These are phyloP conservation scores for Aplysina aerophoba DNA, from an alignment of 37 sponge, comb jelly and placozoan genomes.

Conservation along the genomic window DNA sequence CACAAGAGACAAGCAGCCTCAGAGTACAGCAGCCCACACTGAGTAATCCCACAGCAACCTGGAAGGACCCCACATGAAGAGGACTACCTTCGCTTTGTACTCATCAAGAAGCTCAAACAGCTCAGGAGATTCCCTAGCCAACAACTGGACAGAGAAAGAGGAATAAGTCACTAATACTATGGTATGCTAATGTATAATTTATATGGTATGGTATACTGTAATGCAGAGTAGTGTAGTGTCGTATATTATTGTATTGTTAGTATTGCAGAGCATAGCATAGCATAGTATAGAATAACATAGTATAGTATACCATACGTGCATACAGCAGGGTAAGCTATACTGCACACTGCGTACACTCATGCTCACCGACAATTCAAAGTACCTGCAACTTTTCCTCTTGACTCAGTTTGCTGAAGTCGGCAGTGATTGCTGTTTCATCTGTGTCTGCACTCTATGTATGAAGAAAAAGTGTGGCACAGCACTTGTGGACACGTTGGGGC, in stretches of 20 bases:
- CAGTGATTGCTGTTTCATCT: background rate
- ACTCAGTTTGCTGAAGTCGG: slow-evolving; percentile 49
- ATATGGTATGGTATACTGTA: too few species aligned
- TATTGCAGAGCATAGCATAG: too few species aligned
- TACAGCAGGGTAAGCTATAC: too few species aligned
- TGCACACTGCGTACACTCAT: background rate
- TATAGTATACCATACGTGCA: too few species aligned
- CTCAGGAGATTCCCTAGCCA: slow-evolving; percentile 67
- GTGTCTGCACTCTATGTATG: background rate
- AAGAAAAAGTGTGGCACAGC: background rate
- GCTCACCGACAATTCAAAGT: background rate
- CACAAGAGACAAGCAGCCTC: background rate
- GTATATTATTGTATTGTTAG: too few species aligned
- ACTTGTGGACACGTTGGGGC: too few species aligned
- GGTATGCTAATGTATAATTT: too few species aligned
- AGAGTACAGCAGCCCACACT: background rate
- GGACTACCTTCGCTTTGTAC: slow-evolving; percentile 46
- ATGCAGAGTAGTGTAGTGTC: too few species aligned
- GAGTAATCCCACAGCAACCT: too few species aligned
- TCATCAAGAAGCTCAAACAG: slow-evolving; percentile 72
- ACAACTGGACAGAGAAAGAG: slow-evolving; percentile 23
- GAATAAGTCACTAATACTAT: too few species aligned
- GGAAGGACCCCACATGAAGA: background rate
- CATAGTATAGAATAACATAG: too few species aligned
- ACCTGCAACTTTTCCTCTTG: slow-evolving; percentile 56